phyloP scores from a whole-genome alignment of 2,797 vertebrate species.

The Chaetodon trifasciatus region DNA sequence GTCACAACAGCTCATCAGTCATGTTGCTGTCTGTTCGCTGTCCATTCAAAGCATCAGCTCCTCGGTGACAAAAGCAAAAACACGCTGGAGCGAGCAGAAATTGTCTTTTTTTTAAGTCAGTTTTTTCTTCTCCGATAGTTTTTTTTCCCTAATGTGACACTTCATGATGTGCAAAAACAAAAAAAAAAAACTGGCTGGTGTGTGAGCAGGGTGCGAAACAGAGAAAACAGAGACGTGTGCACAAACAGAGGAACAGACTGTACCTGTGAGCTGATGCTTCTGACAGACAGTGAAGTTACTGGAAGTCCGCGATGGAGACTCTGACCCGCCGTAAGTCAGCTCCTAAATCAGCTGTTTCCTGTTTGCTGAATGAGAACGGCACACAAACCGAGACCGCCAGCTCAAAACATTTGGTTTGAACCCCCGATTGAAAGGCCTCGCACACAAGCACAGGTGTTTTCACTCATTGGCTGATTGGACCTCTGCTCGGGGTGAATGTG shows the following conservation, averaged over 20 bases:
- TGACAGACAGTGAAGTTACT: constrained; percentile 32
- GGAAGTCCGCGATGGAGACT: constrained; percentile 25
- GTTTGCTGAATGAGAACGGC: constrained; percentile 2
- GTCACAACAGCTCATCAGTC: constrained; percentile 43
- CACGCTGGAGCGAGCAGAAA: not conserved
- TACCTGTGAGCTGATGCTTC: constrained; percentile 48
- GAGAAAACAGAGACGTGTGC: constrained; percentile 14
- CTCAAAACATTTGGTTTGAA: not conserved
- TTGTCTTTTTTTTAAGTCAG: not conserved
- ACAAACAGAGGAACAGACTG: constrained; percentile 48
- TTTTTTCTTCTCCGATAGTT: not conserved
- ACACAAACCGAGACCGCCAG: not conserved
- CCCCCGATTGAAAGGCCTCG: not conserved
- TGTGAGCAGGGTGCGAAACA: constrained; percentile 39
- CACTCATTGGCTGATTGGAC: not conserved
- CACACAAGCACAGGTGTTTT: not conserved
- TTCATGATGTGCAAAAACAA: constrained; percentile 31
- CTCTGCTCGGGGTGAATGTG: not conserved
- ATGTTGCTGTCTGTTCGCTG: constrained; percentile 30
- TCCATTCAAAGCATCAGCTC: constrained; percentile 27
- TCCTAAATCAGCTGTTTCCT: not conserved
- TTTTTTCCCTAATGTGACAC: constrained; percentile 32
- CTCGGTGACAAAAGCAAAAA: constrained; percentile 25
- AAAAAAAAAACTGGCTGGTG: constrained; percentile 22
- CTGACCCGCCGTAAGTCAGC: not conserved